phyloP scores from a whole-genome alignment of 2,113 vertebrate genomes.

The Carassius gibelio region DNA sequence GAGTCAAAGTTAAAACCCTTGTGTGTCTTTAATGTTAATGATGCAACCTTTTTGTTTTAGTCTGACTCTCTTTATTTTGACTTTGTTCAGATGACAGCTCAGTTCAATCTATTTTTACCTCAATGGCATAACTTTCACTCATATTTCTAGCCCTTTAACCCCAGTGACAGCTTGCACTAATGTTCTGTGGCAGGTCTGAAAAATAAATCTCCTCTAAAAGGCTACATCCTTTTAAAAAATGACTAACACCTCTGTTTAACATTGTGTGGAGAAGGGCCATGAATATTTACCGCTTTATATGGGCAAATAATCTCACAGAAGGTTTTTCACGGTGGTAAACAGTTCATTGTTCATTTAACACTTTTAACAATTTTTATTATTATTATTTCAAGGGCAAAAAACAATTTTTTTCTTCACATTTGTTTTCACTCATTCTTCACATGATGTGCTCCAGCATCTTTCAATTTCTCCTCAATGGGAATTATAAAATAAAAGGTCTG shows the following conservation, averaged over 20 bases:
- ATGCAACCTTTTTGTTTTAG: background rate
- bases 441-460: background rate
- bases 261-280: background rate
- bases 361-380: background rate
- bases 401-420: background rate
- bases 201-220: slow-evolving; percentile 23
- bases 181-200: slow-evolving; percentile 22
- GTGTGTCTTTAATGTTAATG: slow-evolving; percentile 11
- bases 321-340: background rate
- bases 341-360: background rate
- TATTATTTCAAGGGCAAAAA: background rate
- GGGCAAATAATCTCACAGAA: background rate
- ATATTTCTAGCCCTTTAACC: slow-evolving; percentile 24
- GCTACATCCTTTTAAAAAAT: slow-evolving; percentile 15
- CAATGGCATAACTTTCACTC: background rate
- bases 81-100: slow-evolving; percentile 4
- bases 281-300: background rate
- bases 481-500: background rate
- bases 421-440: background rate
- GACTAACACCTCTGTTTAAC: slow-evolving; percentile 28
- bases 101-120: slow-evolving; percentile 23
- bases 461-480: background rate
- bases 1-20: background rate
- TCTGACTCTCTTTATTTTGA: slow-evolving; percentile 23
- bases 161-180: slow-evolving; percentile 18